phyloP scores from a whole-genome alignment of 2,113 vertebrate species.

The Alces alces region DNA sequence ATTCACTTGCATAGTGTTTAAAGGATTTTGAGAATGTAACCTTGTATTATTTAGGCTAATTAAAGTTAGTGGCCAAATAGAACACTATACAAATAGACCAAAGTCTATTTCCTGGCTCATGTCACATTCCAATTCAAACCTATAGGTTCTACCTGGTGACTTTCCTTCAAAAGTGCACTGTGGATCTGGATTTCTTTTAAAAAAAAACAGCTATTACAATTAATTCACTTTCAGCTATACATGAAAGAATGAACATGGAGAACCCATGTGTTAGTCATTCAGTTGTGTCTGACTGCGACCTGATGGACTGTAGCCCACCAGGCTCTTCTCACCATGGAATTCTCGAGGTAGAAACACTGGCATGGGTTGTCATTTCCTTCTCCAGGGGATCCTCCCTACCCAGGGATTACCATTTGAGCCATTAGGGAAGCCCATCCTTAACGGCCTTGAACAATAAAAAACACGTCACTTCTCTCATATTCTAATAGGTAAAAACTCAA shows the following conservation, averaged over 20 bases:
- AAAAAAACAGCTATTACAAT: not conserved
- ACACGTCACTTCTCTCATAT: not conserved
- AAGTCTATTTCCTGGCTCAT: conserved; percentile 12
- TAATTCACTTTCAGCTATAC: not conserved
- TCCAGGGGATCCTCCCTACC: not conserved
- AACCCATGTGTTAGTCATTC: not conserved
- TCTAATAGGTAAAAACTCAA: conserved; percentile 3
- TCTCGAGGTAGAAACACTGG: not conserved
- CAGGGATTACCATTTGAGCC: not conserved
- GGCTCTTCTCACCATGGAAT: not conserved
- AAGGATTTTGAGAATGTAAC: not conserved
- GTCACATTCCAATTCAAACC: not conserved
- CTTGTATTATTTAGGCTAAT: not conserved
- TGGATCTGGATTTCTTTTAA: not conserved
- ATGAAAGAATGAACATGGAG: not conserved
- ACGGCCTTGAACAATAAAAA: not conserved
- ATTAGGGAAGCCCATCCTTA: not conserved
- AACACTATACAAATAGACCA: not conserved
- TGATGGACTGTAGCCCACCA: not conserved
- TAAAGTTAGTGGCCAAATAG: not conserved
- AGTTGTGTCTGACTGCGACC: not conserved
- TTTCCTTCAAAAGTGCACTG: not conserved
- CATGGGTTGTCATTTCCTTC: not conserved
- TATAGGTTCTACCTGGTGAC: not conserved
- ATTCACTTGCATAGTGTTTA: not conserved